Evolutionary conservation across 2,113 vertebrate genomes (phyloP), one percentile per base, ranked within the genome.

Genomic region (Campylorhamphus procurvoides): DNA sequence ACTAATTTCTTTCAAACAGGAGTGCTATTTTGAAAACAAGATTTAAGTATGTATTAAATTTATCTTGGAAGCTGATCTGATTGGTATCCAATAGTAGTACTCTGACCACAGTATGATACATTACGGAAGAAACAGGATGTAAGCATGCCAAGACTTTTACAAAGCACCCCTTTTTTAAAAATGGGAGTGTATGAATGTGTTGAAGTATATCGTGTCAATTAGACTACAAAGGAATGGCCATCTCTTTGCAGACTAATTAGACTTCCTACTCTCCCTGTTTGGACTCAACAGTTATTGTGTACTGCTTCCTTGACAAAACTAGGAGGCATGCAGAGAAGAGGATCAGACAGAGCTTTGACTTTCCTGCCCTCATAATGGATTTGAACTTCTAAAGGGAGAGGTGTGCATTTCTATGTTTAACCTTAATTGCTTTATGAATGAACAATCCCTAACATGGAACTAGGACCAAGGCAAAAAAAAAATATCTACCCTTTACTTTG

Each of bases 191-290:
- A 68, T 82, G 47, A 81, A 80, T 67, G 23, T 75, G 86, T 81
- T 90, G 79, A 90, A 94, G 35, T 86, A 40, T 71, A 90, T 92
- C 40, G 40, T 84, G 49, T 82, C 81, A 78, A 15, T 87, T 89
- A 68, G 19, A 91, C 56, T 89, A 77, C 84, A 96, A 94, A 94
- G 86, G 73, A 72, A 81, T 67, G 53, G 4, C 35, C 52, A 56
- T 64, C 40, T 56, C 92, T 89, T 91, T 93, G 62, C 86, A 89
- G 76, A 19, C 89, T 96, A 84, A 77, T 86, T 86, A 81, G 63
- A 93, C 86, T 93, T 94, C 89, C 91, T 92, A 37, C 46, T 63
- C 52, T 85, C 77, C 39, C 10, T 39, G 1, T 74, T 80, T 77
- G 59, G 55, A 94, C 58, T 80, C 82, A 90, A 55, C n/a, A 69